Percentiles rank a stretch among this genome's conserved stretches.
Conservation (phyloP, 2,888 invertebrate species). For the Conchocele bisecta region DNA sequence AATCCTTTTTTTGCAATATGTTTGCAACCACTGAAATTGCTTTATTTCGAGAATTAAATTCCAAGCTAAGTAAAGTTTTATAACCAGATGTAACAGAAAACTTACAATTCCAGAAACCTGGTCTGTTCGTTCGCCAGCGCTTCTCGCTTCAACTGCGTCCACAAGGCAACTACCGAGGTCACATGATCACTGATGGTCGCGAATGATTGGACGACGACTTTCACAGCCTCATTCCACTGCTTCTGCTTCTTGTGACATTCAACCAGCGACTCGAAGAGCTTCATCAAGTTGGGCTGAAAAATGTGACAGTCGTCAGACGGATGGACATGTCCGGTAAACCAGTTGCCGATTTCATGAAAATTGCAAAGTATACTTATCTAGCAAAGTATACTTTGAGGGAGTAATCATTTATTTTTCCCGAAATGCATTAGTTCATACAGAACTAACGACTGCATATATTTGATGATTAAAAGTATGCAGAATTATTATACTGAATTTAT, state of each 20-base stretch:
- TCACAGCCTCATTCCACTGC: slow-evolving; percentile 34
- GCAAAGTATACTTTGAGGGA: too few species aligned
- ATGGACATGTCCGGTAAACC: too few species aligned
- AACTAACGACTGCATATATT: too few species aligned
- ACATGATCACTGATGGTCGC: slow-evolving; percentile 34
- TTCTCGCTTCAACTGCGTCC: slow-evolving; percentile 62
- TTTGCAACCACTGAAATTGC: background rate
- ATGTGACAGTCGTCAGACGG: too few species aligned
- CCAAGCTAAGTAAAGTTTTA: too few species aligned
- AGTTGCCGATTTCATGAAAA: too few species aligned
- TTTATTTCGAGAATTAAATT: background rate
- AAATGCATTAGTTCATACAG: too few species aligned
- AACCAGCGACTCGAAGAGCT: slow-evolving; percentile 38
- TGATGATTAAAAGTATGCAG: too few species aligned
- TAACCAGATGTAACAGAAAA: too few species aligned
- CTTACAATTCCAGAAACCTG: slow-evolving; percentile 54
- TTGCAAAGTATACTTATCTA: too few species aligned
- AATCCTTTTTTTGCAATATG: background rate
- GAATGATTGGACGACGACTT: slow-evolving; percentile 46
- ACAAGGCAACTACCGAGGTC: slow-evolving; percentile 44
- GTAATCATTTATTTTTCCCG: too few species aligned
- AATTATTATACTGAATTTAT: too few species aligned
- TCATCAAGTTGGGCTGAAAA: slow-evolving; percentile 29
- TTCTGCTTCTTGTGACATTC: slow-evolving; percentile 38
- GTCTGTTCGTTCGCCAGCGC: slow-evolving; percentile 34